Evolutionary conservation across 2,113 vertebrate genomes (phyloP), one percentile per base, ranked within the genome.

Genomic region (Vimba vimba): DNA sequence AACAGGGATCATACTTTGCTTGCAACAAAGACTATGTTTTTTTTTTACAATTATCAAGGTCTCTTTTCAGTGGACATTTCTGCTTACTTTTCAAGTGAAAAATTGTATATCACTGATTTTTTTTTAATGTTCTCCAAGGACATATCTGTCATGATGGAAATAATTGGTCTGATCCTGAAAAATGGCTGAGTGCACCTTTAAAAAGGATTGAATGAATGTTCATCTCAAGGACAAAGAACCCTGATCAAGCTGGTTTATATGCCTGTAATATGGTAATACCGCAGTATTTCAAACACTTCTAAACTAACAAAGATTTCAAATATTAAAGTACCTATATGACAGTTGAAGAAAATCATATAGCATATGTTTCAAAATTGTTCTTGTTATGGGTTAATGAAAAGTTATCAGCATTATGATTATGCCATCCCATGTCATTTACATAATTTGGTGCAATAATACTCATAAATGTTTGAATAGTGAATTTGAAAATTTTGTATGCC

Each of bases 371-470:
- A 79, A 89, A 87, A 64, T 86, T 60, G 33, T 86, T 84, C 43
- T 78, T 82, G 89, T 64, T 69, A 60, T 23, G 82, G 13, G 4
- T 47, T 73, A 30, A 76, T 78, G 62, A 69, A 52, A 87, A 60
- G 25, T 77, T 23, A 55, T 79, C 68, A 79, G 85, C 85, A 21
- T 82, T 83, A 83, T 60, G 47, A 74, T 71, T 86, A 59, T 68
- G 77, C 71, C 23, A 77, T 85, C 69, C 60, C 64, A 85, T 85
- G 17, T 77, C 11, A 75, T 81, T 82, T 76, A 45, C 81, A 89
- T 88, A 50, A 86, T 89, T 62, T 39, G 80, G 86, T 91, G 88
- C 92, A 88, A 87, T 88, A 87, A 86, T 89, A 85, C 75, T 52
- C 68, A 71, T 13, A 82, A 11, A 50, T 43, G 33, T 76, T 33